Conservation (phyloP, 2,113 vertebrate species). For the Siphamia tubifer region DNA sequence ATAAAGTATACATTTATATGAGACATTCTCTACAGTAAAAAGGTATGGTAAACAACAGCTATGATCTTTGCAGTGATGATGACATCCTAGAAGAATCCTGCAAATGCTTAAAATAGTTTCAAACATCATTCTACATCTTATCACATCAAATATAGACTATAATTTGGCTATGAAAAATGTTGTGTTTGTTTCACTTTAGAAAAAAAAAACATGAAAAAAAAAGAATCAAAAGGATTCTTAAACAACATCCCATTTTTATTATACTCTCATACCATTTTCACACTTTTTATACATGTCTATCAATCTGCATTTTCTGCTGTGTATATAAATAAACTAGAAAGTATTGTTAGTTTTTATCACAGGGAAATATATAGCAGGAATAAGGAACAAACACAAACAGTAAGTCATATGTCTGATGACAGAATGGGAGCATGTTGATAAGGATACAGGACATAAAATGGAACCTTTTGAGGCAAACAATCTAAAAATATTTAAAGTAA, state of each 20-base stretch:
- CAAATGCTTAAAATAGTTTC: no score
- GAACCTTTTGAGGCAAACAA: conserved; percentile 1
- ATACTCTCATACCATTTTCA: not conserved
- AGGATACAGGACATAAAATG: not conserved
- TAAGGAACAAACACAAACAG: conserved; percentile 5
- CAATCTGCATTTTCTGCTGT: not conserved
- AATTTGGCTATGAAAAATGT: not conserved
- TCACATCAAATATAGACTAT: not conserved
- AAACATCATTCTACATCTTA: no score
- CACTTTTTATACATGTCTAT: not conserved
- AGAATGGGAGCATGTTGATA: conserved; percentile 3
- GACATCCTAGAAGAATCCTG: not conserved
- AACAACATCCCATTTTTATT: conserved; percentile 4
- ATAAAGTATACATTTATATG: conserved; percentile 11
- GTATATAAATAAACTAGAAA: not conserved
- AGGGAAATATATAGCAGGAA: not conserved
- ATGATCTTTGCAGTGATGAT: not conserved
- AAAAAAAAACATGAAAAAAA: no score
- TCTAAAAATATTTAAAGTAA: conserved; percentile 11
- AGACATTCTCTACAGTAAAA: not conserved
- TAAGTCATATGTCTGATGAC: not conserved
- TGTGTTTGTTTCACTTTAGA: no score
- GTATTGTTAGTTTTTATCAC: not conserved
- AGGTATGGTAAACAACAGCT: conserved; percentile 4
- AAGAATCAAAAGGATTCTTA: not conserved